phyloP scores from a whole-genome alignment of 2,113 vertebrate species.

The Engystomops pustulosus region DNA sequence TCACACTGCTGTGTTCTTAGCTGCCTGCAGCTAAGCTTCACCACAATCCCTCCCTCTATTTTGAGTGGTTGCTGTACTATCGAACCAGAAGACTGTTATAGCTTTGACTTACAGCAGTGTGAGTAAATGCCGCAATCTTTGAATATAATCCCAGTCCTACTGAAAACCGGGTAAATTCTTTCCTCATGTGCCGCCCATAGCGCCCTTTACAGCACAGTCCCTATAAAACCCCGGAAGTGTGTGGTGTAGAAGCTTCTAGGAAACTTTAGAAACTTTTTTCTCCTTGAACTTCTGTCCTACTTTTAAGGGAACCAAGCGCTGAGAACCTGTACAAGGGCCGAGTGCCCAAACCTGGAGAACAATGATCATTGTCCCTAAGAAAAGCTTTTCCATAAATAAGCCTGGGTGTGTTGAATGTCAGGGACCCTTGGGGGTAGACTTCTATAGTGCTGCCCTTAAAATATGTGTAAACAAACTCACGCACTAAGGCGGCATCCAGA shows the following conservation, averaged over 20 bases:
- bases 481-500: neutral
- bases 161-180: no score
- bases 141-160: no score
- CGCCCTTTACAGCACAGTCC: no score
- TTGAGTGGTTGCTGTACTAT: no score
- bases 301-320: constrained; percentile 4
- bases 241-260: neutral
- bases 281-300: constrained; percentile 8
- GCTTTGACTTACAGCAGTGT: no score
- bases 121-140: no score
- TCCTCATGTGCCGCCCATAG: no score
- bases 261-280: neutral
- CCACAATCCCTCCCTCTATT: no score
- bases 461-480: constrained; percentile 32
- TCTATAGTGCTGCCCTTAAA: neutral
- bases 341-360: constrained; percentile 35
- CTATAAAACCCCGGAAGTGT: neutral
- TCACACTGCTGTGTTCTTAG: no score
- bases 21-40: no score
- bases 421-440: neutral
- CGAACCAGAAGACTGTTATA: no score
- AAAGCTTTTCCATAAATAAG: constrained; percentile 51
- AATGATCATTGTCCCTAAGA: constrained; percentile 47
- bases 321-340: constrained; percentile 22
- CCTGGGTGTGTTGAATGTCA: neutral